phyloP scores from a whole-genome alignment of 2,888 invertebrate species.

The Heliconius cydno region DNA sequence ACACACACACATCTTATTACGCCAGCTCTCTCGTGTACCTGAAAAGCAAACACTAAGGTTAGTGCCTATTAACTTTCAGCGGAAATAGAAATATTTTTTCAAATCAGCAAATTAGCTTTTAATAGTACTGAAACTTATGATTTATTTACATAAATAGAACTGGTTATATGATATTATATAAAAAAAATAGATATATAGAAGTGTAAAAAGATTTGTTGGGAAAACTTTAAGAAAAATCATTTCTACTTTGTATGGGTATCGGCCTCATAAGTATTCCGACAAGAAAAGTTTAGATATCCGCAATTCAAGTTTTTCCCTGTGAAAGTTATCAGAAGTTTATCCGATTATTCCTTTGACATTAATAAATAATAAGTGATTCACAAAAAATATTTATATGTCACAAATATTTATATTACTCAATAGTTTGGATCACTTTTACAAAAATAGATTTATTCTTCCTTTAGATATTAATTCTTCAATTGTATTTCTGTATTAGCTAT shows the following conservation, averaged over 20 bases:
- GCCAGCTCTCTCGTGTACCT: conserved; percentile 57
- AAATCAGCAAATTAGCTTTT: not conserved
- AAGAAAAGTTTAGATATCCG: conserved; percentile 58
- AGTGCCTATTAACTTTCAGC: conserved; percentile 34
- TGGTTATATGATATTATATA: not conserved
- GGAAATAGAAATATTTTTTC: conserved; percentile 8
- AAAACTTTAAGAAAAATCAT: conserved; percentile 31
- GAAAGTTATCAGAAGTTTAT: conserved; percentile 60
- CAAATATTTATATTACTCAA: conserved; percentile 17
- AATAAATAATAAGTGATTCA: conserved; percentile 44
- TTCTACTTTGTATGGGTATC: conserved; percentile 35
- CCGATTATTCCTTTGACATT: conserved; percentile 43
- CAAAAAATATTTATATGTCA: conserved; percentile 20
- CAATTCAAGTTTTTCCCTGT: conserved; percentile 61
- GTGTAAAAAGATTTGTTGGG: conserved; percentile 17
- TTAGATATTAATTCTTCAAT: not conserved
- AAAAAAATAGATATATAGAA: not conserved
- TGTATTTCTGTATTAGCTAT: not conserved
- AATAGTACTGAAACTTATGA: not conserved
- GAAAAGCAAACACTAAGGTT: conserved; percentile 52
- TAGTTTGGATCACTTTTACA: not conserved
- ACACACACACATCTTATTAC: conserved; percentile 63
- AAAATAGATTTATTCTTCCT: not conserved
- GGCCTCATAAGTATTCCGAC: conserved; percentile 54
- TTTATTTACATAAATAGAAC: not conserved